Evolutionary conservation across 2,888 invertebrate genomes (phyloP), one percentile per base, ranked within the genome.

Genomic region (Ligdia adustata): DNA sequence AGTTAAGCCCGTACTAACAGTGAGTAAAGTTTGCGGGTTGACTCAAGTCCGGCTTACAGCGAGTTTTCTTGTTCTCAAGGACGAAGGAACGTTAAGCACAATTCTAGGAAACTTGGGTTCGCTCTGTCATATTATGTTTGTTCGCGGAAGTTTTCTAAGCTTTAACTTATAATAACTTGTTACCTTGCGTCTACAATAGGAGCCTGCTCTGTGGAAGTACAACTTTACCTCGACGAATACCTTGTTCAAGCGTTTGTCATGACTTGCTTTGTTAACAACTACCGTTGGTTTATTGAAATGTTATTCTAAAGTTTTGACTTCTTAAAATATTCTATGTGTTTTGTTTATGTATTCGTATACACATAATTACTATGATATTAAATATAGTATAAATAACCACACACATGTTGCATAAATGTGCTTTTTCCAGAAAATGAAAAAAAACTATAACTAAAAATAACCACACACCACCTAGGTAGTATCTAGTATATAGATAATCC

Each of bases 121-220:
- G 45, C 42, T 44, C 44, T 53, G 60, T 60, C 57, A 60, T 57
- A 57, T 57, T 55, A 60, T 57, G 57, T 60, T 60, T 60, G 60
- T 55, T 57, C 49, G 13, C 11, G 26, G 28, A 55, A 55, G 48
- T 60, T 57, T 53, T 51, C 57, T 53, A 53, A 60, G 57, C 51
- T 60, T 45, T 48, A 53, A 60, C 55, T 60, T 60, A 55, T 57
- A 60, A 60, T 55, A 60, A 57, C 53, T 57, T 57, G 51, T 47
- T 49, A 53, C 56, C 32, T 33, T 40, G 46, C 38, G 45, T 51
- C 39, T 53, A 47, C 57, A 47, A 51, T 41, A 32, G 46, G 29
- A 44, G 45, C 44, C 43, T 42, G 45, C 28, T 40, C 41, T 18
- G 15, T 18, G 14, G 22, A 26, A 20, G 35, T 32, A 14, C 31